Percentiles rank a stretch among this genome's conserved stretches.
These are phyloP conservation scores for Corythaeola cristata DNA, from an alignment of 2,113 vertebrate species.

Conservation along the genomic window DNA sequence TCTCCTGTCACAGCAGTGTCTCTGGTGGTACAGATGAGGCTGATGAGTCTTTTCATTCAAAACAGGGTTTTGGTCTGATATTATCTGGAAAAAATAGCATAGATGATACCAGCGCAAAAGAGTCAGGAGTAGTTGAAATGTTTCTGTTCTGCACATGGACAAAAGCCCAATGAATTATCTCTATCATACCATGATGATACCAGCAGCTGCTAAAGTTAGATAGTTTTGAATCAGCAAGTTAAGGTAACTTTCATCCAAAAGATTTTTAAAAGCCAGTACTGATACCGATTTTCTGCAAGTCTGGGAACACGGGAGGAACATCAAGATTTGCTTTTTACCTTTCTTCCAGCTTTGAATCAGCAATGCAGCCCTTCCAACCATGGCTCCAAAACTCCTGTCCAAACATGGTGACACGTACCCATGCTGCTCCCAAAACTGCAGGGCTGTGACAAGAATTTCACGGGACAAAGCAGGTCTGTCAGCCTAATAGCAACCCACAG, in stretches of 20 bases:
- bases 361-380: background rate
- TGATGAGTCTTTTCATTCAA: background rate
- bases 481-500: background rate
- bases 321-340: background rate
- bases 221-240: background rate
- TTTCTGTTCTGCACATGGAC: background rate
- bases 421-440: background rate
- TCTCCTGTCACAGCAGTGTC: background rate
- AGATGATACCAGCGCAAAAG: background rate
- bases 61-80: background rate
- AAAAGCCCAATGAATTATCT: background rate
- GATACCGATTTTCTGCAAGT: background rate
- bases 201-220: background rate
- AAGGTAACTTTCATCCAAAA: conserved; percentile 13
- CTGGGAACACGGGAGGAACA: background rate
- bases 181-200: background rate
- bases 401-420: background rate
- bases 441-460: background rate
- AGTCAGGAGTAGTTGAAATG: background rate
- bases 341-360: background rate
- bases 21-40: background rate
- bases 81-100: background rate
- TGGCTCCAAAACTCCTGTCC: background rate
- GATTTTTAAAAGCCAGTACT: background rate
- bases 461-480: background rate